Evolutionary conservation across 2,113 vertebrate genomes (phyloP), one percentile per base, ranked within the genome.

Genomic region (Otis tarda): DNA sequence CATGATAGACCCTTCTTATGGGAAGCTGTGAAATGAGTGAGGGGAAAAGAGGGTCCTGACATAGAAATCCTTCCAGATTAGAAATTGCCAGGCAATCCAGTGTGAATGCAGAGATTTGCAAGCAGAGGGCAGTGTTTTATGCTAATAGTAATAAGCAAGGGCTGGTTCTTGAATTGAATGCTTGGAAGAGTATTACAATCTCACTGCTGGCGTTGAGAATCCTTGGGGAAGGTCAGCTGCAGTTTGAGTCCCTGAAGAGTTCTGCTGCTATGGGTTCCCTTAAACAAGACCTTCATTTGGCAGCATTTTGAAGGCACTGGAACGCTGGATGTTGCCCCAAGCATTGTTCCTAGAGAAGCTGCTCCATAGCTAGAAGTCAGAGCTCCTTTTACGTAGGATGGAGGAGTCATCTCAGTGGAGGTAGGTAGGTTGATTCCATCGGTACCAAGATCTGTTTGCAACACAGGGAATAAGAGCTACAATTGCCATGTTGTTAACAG

Each of bases 371-470:
- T 35, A 71, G 95, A 84, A 90, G 89, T 64, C 57, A n/a, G 55
- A 79, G 82, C 91, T 95, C 75, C 92, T 83, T 87, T 63, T 45
- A 71, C 60, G 45, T 31, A 3, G 2, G 64, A 45, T 43, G 47
- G 74, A 74, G 80, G 39, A 89, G 61, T 60, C 37, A 77, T 83
- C 93, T 98, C 97, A 98, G 91, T 98, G 98, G 95, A 98, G 98
- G 97, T 98, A 98, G 93, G 98, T 98, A 81, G 98, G 97, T 79
- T 98, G 97, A 87, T 98, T 98, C 98, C 98, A 98, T 97, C 98
- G 97, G 93, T 98, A 98, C 98, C 98, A 98, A 27, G 98, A 97
- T 95, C 98, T 98, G 91, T 64, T 94, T 81, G 57, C 68, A 64
- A 97, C 83, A 93, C 74, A 93, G 55, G 60, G 73, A 92, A 37